phyloP scores from a whole-genome alignment of 2,888 invertebrate species.

The Latrodectus elegans region DNA sequence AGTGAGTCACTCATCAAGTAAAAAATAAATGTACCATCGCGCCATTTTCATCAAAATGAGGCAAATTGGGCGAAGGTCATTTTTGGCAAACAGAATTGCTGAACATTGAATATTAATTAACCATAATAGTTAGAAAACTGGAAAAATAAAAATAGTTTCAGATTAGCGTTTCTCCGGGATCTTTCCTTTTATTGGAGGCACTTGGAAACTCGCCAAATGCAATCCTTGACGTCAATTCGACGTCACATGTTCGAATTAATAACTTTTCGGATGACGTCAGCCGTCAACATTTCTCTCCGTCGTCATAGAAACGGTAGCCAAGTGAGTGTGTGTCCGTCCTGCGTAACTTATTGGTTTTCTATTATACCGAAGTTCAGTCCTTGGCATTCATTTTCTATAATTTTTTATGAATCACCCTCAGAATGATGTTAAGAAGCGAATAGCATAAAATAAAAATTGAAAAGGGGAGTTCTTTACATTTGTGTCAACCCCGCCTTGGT shows the following conservation, averaged over 20 bases:
- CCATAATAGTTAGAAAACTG: background rate
- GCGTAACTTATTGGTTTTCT: no score
- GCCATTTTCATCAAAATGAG: background rate
- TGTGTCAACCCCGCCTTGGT: no score
- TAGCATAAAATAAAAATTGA: no score
- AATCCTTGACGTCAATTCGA: conserved; percentile 50
- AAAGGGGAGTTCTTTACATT: no score
- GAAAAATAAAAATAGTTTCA: background rate
- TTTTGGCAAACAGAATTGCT: background rate
- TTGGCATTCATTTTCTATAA: no score
- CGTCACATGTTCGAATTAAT: conserved; percentile 56
- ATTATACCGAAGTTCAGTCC: no score
- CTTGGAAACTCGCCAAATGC: conserved; percentile 58
- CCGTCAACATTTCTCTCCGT: conserved; percentile 54
- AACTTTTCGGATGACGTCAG: conserved; percentile 54
- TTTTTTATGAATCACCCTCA: no score
- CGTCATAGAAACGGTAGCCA: conserved; percentile 30
- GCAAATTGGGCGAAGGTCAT: background rate
- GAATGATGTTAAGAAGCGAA: no score
- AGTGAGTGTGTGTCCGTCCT: no score
- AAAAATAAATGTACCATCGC: background rate
- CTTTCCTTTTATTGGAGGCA: background rate
- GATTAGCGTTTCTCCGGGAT: background rate
- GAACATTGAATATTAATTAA: background rate
- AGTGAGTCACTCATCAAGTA: background rate